phyloP scores from a whole-genome alignment of 2,888 invertebrate genomes.

The Volucella inflata region DNA sequence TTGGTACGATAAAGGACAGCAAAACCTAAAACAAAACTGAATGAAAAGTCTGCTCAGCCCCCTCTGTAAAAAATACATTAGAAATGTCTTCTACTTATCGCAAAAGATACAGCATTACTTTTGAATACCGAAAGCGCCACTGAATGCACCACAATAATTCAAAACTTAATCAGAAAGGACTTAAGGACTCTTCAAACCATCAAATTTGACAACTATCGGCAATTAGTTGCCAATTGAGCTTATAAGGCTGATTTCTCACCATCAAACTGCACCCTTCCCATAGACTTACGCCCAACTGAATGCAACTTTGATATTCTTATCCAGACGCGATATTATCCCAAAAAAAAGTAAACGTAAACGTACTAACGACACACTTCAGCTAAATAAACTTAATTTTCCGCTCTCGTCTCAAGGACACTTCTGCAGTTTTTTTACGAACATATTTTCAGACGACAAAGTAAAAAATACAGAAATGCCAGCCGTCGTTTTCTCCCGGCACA shows the following conservation, averaged over 20 bases:
- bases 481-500: constrained; percentile 11
- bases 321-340: background rate
- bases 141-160: too few relatives aligned
- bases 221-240: constrained; percentile 48
- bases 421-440: constrained; percentile 42
- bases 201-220: constrained; percentile 25
- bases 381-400: constrained; percentile 72
- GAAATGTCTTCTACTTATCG: too few relatives aligned
- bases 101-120: too few relatives aligned
- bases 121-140: too few relatives aligned
- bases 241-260: background rate
- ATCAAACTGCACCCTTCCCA: constrained; percentile 2
- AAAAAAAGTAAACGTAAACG: constrained; percentile 5
- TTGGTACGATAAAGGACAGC: too few relatives aligned
- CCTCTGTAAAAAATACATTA: too few relatives aligned
- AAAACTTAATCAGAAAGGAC: too few relatives aligned
- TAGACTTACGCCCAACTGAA: background rate
- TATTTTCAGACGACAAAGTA: constrained; percentile 46
- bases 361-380: constrained; percentile 59
- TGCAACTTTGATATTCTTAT: background rate
- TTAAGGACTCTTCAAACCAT: background rate
- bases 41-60: too few relatives aligned
- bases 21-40: too few relatives aligned
- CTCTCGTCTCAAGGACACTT: constrained; percentile 65
- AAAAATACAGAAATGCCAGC: constrained; percentile 1